Evolutionary conservation across 2,797 vertebrate species (phyloP), one percentile per base, ranked within the genome.

Genomic region (Epinephelus malabaricus): DNA sequence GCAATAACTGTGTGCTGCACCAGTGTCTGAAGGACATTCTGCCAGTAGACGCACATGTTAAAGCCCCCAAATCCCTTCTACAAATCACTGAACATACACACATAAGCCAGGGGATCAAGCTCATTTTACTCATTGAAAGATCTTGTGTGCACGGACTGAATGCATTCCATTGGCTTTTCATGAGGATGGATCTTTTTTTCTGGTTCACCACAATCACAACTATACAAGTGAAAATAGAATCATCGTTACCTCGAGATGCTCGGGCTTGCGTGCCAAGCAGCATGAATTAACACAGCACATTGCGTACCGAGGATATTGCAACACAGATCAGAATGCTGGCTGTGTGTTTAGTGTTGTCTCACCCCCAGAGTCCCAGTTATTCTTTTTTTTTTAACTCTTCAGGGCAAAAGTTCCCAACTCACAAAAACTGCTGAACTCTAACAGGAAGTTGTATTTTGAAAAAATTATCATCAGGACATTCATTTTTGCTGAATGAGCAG

Each of bases 61-160:
- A 94, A 94, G 87, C 92, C 90, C 87, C 81, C 81, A 95, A 95
- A 95, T 92, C 94, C 92, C 92, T 85, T 84, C 79, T 81, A 94
- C 94, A 95, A 95, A 95, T 94, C 93, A 94, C 92, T 91, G 86
- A 95, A 92, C 91, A 95, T 86, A 94, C 92, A 89, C 86, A 56
- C 84, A 50, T 94, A 94, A 95, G 93, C 92, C 88, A 2, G 40
- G 72, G 94, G 93, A 94, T 95, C 89, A 94, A 88, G 90, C 89
- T 91, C 86, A 89, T 93, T 92, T 91, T 92, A 87, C 91, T 89
- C 89, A 88, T 85, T 91, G 89, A 92, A 89, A 82, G 91, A 88
- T 92, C 85, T 63, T 82, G 82, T 86, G 85, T 88, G 82, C 82
- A 65, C 6, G n/a, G 74, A 72, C 83, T 87, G 89, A 94, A 93